phyloP scores from a whole-genome alignment of 2,888 invertebrate species.

The Anoplius nigerrimus region DNA sequence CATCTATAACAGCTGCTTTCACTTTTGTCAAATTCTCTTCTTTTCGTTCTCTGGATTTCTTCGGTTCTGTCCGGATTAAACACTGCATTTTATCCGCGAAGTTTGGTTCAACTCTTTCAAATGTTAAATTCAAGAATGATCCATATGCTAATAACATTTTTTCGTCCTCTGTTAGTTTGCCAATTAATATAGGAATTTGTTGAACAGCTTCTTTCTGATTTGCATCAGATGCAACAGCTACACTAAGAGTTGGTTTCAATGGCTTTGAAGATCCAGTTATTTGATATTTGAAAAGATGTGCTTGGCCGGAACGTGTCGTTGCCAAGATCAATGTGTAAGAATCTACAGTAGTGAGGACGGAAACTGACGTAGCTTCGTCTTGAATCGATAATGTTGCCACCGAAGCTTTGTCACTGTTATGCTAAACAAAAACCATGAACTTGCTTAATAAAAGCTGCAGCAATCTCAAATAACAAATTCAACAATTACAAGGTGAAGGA shows the following conservation, averaged over 20 bases:
- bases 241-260: conserved; percentile 80
- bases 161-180: conserved; percentile 61
- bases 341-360: conserved; percentile 76
- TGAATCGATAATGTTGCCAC: conserved; percentile 82
- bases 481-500: conserved; percentile 2
- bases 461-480: conserved; percentile 2
- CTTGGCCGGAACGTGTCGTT: conserved; percentile 85
- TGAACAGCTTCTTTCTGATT: conserved; percentile 75
- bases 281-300: conserved; percentile 86
- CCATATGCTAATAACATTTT: conserved; percentile 68
- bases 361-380: conserved; percentile 80
- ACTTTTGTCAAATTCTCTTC: conserved; percentile 73
- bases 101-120: conserved; percentile 68
- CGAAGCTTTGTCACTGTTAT: conserved; percentile 75
- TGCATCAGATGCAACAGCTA: conserved; percentile 79
- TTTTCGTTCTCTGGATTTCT: conserved; percentile 65
- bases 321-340: conserved; percentile 77
- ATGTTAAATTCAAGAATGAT: conserved; percentile 57
- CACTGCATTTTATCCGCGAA: conserved; percentile 75
- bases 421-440: conserved; percentile 32
- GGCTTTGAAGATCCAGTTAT: conserved; percentile 85
- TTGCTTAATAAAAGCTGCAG: too few species aligned
- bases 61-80: conserved; percentile 74
- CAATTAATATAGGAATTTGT: conserved; percentile 78
- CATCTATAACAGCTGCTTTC: conserved; percentile 73